These are phyloP conservation scores for Proteles cristata DNA, from an alignment of 2,113 vertebrate species.

Conservation along the genomic window DNA sequence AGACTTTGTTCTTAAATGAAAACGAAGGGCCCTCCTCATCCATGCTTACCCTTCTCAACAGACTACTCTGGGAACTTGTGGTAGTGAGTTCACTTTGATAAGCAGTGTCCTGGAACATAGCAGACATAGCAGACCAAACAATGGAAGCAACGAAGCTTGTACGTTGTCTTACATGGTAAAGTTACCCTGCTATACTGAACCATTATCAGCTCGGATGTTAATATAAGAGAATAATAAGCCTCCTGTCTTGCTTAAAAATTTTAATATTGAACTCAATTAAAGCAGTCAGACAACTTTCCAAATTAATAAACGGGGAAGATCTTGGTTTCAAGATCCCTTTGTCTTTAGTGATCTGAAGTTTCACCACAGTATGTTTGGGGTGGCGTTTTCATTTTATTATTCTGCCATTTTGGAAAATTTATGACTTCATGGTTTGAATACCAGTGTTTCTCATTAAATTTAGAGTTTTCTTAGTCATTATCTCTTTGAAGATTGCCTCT, in stretches of 20 bases:
- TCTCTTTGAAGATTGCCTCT: neutral
- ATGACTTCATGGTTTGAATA: neutral
- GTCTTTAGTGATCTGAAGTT: neutral
- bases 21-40: neutral
- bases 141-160: neutral
- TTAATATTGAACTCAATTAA: neutral
- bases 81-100: neutral
- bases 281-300: neutral
- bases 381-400: neutral
- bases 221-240: neutral
- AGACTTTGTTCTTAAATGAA: neutral
- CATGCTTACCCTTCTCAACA: neutral
- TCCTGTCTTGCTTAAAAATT: neutral
- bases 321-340: neutral
- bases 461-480: neutral
- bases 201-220: neutral
- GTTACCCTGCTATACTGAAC: neutral
- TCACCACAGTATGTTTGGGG: neutral
- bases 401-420: neutral
- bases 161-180: fast-evolving
- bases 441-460: neutral
- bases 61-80: neutral
- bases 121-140: fast-evolving
- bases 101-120: neutral
- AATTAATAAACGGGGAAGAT: neutral